Conservation (phyloP, 2,888 invertebrate genomes). For the Xestoiulus laeticollis region DNA sequence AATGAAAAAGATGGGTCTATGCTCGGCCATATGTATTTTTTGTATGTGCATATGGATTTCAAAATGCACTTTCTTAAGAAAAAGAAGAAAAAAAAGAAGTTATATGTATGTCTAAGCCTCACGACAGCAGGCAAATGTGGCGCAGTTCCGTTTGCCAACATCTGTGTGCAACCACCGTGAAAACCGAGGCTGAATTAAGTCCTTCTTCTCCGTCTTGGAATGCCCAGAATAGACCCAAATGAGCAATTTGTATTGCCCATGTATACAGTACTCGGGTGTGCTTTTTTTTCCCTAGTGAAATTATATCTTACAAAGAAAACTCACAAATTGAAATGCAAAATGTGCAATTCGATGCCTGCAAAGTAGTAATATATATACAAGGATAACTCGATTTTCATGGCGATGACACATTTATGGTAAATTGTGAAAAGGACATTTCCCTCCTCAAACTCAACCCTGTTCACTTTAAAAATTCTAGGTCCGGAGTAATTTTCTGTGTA, state of each 20-base stretch:
- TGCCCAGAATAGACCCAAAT: conserved; percentile 7
- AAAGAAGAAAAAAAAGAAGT: no score
- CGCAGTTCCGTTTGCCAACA: conserved; percentile 40
- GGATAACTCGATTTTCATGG: neutral
- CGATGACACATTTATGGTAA: neutral
- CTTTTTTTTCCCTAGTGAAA: no score
- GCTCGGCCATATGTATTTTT: neutral
- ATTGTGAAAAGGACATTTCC: no score
- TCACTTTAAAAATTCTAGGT: no score
- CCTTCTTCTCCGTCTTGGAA: conserved; percentile 11
- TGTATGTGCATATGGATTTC: neutral
- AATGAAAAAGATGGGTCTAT: neutral
- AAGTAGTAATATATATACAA: neutral
- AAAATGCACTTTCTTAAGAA: conserved; percentile 3
- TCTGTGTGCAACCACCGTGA: conserved; percentile 45
- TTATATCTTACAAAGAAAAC: neutral
- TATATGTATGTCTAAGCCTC: no score
- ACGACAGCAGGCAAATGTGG: conserved; percentile 31
- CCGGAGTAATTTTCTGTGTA: no score
- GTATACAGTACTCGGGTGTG: neutral
- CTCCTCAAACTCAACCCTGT: no score
- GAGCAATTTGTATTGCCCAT: neutral
- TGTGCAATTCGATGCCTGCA: neutral
- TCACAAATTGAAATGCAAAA: neutral
- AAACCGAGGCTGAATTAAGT: conserved; percentile 27